A percentile compares a stretch with the other conserved stretches of the same genome.
Evolutionary conservation across 2,113 vertebrate species (phyloP).

Genomic region (Myodes glareolus): DNA sequence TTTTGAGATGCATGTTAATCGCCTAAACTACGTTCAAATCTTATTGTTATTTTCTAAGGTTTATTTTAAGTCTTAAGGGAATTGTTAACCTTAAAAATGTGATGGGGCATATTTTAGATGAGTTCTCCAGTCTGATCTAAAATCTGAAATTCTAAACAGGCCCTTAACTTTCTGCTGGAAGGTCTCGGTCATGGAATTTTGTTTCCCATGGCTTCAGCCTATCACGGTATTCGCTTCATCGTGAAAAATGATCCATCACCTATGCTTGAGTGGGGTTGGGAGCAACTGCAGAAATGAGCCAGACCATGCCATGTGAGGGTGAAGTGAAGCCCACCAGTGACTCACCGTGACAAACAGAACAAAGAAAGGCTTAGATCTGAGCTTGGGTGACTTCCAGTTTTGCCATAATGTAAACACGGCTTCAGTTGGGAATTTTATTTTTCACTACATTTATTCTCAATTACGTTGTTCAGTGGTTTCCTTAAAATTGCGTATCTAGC

Average conservation of each 20-base stretch:
- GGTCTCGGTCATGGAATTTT: neutral
- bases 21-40: neutral
- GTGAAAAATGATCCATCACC: conserved; percentile 26
- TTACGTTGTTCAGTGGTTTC: conserved; percentile 73
- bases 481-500: conserved; percentile 60
- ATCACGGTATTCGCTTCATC: neutral
- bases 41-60: neutral
- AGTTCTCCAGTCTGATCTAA: conserved; percentile 12
- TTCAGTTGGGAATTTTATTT: conserved; percentile 73
- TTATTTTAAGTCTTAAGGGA: neutral
- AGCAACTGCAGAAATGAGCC: conserved; percentile 50
- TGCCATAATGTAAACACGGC: conserved; percentile 73
- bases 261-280: neutral
- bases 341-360: conserved; percentile 50
- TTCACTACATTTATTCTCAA: conserved; percentile 76
- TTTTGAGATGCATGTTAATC: neutral
- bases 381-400: conserved; percentile 70
- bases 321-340: conserved; percentile 4
- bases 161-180: neutral
- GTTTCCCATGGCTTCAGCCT: conserved; percentile 27
- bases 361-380: conserved; percentile 47
- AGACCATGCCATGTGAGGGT: neutral
- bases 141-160: neutral
- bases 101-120: neutral
- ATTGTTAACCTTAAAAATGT: conserved; percentile 1